Evolutionary conservation across 2,797 vertebrate species (phyloP), one percentile per base, ranked within the genome.

Genomic region (Gorsachius magnificus): DNA sequence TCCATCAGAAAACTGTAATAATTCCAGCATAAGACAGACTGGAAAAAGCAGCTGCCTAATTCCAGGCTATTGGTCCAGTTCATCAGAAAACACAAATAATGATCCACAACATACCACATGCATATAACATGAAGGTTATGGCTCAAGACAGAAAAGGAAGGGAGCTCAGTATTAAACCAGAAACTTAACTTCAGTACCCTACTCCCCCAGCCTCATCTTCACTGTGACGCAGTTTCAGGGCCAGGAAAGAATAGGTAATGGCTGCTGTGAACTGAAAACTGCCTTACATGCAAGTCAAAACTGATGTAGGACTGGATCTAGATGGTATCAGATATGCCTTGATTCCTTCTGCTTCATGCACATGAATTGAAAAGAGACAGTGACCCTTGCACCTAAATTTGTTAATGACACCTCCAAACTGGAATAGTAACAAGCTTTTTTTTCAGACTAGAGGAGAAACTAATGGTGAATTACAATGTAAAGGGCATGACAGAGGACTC

Each of bases 181-280:
- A 77, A 69, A 71, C 7, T 20, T 16, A 18, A 57, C 28, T 75
- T 70, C 13, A 29, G 48, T 6, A 33, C 20, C 29, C 33, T 46
- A 9, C 64, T 20, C 7, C 13, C 25, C 38, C 58, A 65, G 60
- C 43, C 46, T 65, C 43, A 20, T 9, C 56, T n/a, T 31, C 48
- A 36, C 33, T 1, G 1, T 3, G 35, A 20, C 1, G 1, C 35
- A 20, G 21, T 8, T 15, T 53, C 31, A 38, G 1, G 3, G 33
- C 26, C 26, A 13, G 25, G 35, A 35, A 72, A 64, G 61, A 60
- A 35, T 1, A 71, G 48, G 50, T 46, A 11, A 14, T 5, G 74
- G 74, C 38, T 64, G 41, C 78, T 53, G 25, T 12, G 46, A 48
- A 28, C 15, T 29, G 19, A 18, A 25, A 87, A 6, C 12, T 36